Conservation (phyloP, 1,140 invertebrate species). For the Drosophila pruinosa region DNA sequence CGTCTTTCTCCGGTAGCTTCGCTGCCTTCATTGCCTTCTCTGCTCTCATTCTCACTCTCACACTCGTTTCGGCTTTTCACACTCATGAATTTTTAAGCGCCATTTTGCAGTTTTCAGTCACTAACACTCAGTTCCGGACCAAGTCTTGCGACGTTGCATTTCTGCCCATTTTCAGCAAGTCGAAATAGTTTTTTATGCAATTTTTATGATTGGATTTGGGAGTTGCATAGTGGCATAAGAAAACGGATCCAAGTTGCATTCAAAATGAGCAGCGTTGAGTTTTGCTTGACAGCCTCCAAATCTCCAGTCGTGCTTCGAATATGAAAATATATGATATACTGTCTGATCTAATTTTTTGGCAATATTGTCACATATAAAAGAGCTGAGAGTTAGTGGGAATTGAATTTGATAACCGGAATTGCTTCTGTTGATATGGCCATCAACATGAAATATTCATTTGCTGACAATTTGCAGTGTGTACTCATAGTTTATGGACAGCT, state of each 20-base stretch:
- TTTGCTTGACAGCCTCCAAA: conserved; percentile 8
- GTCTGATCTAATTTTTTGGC: neutral
- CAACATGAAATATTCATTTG: neutral
- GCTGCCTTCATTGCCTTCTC: neutral
- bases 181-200: conserved; percentile 49
- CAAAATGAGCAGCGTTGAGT: conserved; percentile 21
- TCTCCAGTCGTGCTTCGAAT: neutral
- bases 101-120: conserved; percentile 49
- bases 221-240: conserved; percentile 16
- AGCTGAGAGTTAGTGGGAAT: neutral
- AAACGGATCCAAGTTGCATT: conserved; percentile 31
- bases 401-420: conserved; percentile 1
- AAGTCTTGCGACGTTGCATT: conserved; percentile 22
- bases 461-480: neutral
- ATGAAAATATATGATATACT: neutral
- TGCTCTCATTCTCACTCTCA: neutral
- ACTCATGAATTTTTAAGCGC: conserved; percentile 54
- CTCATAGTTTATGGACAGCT: neutral
- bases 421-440: neutral
- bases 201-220: conserved; percentile 56
- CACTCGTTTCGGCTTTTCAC: conserved; percentile 47
- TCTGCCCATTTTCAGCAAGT: conserved; percentile 38
- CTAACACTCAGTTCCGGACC: conserved; percentile 29
- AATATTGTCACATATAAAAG: neutral
- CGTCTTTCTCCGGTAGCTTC: neutral